Base-by-base conservation (phyloP, 2,113 vertebrate genomes). In the Marcusenius ussheri region DNA sequence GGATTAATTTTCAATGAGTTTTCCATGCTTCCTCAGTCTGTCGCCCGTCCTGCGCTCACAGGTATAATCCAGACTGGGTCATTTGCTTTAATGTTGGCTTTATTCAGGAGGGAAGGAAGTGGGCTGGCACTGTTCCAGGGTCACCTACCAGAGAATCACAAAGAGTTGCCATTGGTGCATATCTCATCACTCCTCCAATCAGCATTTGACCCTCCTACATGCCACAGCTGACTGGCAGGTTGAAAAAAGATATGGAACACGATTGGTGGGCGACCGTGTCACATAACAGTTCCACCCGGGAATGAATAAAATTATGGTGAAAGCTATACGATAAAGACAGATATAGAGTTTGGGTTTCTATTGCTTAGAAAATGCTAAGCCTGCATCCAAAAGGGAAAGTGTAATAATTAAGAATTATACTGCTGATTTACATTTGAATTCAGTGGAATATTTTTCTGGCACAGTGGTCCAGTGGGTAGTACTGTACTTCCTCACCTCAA, bases 391-490 rank as follows among this genome's bases (percentile, higher is more conserved):
- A n/a, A 84, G 83, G 45, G 39, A 84, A 46, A 84, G 17, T 9
- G 2, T 84, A 47, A 9, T 47, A 47, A 84, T 47, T 84, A 84
- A 84, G 15, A 46, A 84, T 46, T n/a, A 84, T 84, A 42, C 17
- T 80, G 31, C 35, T n/a, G 8, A 84, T 84, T 74, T 84, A 84
- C 45, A 46, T 84, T 45, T 84, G 83, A 84, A 47, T 84, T 84
- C 45, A 84, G 45, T 24, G 15, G 19, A 83, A 45, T 83, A 45
- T 45, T 83, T 10, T 70, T 31, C 62, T 70, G 62, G 62, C 62
- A 70, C n/a, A 31, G 62, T 27, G 62, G 27, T 47, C n/a, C 21
- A 47, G 83, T 46, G 74, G 15, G 35, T 80, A 42, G 74, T 19
- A 8, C 74, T 80, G 17, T 42, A 39, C 5, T 42, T 17, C 17